Conservation (phyloP, 2,888 invertebrate genomes). For the Listrodromus nycthemerus region DNA sequence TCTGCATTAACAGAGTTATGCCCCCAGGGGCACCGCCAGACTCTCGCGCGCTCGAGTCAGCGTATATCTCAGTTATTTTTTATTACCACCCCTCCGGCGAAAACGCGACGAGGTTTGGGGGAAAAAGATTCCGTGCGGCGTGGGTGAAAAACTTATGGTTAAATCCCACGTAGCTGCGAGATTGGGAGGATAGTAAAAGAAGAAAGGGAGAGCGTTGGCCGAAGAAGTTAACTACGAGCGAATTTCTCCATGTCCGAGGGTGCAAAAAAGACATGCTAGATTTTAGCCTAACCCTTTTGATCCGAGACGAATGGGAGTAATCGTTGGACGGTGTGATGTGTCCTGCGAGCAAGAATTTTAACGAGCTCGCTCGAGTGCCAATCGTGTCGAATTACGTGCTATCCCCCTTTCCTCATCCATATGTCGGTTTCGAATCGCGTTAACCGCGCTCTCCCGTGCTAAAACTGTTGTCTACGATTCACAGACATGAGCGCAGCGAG, state of each 20-base stretch:
- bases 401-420: constrained; percentile 69
- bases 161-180: background rate
- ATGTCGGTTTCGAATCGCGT: constrained; percentile 80
- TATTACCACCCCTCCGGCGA: constrained; percentile 74
- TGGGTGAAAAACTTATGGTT: background rate
- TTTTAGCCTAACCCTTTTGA: constrained; percentile 7
- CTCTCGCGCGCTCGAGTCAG: constrained; percentile 57
- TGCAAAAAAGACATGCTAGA: background rate
- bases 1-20: constrained; percentile 80
- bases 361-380: constrained; percentile 61
- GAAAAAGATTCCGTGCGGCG: constrained; percentile 4
- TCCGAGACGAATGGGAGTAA: constrained; percentile 16
- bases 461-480: constrained; percentile 53
- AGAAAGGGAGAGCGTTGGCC: background rate
- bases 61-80: constrained; percentile 82
- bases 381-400: constrained; percentile 37
- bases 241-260: background rate
- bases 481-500: constrained; percentile 37
- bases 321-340: background rate
- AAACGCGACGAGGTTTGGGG: constrained; percentile 57
- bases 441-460: constrained; percentile 72
- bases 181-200: too few species aligned
- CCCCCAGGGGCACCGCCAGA: constrained; percentile 75
- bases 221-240: background rate
- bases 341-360: constrained; percentile 42